Percentiles rank a stretch among this genome's conserved stretches.
These are phyloP conservation scores for Strix occidentalis DNA, from an alignment of 2,797 vertebrate genomes.

Conservation along the genomic window DNA sequence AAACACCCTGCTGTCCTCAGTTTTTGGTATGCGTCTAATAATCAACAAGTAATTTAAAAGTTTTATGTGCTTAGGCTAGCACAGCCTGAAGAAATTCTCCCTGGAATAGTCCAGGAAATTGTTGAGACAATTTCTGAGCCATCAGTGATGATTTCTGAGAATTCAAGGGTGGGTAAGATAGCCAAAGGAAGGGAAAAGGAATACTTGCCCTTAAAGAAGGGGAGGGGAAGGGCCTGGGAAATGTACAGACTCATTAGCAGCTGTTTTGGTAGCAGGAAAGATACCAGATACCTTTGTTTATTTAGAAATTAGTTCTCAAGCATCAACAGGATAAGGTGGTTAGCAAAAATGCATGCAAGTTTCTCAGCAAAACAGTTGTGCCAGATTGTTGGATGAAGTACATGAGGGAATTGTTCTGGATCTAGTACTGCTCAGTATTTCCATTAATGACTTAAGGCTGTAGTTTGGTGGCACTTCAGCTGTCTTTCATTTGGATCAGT, in stretches of 20 bases:
- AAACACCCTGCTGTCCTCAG: background rate
- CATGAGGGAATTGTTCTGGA: background rate
- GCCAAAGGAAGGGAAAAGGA: background rate
- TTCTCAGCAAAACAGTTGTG: background rate
- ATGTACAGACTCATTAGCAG: background rate
- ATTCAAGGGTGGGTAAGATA: background rate
- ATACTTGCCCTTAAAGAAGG: background rate
- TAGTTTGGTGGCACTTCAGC: background rate
- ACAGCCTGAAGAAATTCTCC: background rate
- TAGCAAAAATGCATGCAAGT: background rate
- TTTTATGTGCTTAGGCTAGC: background rate
- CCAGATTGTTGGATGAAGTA: background rate
- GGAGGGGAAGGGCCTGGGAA: background rate
- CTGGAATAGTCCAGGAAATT: background rate
- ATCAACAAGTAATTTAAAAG: background rate
- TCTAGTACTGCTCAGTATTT: background rate
- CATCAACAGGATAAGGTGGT: background rate
- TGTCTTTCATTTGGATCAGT: background rate
- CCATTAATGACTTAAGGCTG: background rate
- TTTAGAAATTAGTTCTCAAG: background rate
- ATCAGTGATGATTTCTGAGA: background rate
- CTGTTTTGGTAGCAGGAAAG: background rate
- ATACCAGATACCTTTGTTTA: background rate
- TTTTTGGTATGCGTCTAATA: background rate
- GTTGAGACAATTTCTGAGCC: background rate